Evolutionary conservation across 2,113 vertebrate genomes (phyloP), one percentile per base, ranked within the genome.

Genomic region (Emydocephalus ijimae): DNA sequence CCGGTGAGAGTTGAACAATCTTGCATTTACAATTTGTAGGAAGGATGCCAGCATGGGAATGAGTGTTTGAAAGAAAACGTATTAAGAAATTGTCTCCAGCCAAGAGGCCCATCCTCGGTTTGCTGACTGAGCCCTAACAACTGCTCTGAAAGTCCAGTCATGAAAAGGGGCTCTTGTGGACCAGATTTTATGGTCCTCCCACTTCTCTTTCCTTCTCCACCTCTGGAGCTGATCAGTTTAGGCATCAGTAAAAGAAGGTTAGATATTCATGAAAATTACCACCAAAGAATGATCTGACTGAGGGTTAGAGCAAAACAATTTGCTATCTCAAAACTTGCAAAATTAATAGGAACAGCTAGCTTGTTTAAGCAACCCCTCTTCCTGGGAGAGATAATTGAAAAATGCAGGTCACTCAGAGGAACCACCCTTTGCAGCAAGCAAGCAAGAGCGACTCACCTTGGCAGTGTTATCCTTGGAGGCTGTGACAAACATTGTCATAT

Each of bases 381-480:
- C 69, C 69, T 8, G 34, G 34, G 34, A 52, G 50, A 52, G 18
- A 8, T 3, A 21, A 43, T 10, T 81, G 74, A 81, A 43, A 81
- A 81, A 43, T 81, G 74, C 74, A 21, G 74, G 34, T 81, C 69
- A 39, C 2, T 39, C 69, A 56, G 7, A 81, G 69, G 9, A 39
- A 15, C 39, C 2, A 0, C 5, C 29, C 4, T 43, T 91, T 55
- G 69, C 74, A 26, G 18, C 2, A 39, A 85, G 39, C 24, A 34
- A 0, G 1, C 34, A 0, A 5, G 39, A 26, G 23, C 0, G 34
- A 24, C 95, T 94, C 85, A 99, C 99, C 98, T 99, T 99, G 92
- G 99, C 99, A 0, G 97, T 98, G 97, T 98, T 99, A 95, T 99
- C 99, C 96, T 99, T 99, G 92, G 99, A 99, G 54, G 99, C 99